Evolutionary conservation across 2,888 invertebrate genomes (phyloP).

Genomic region (Helobdella robusta): DNA sequence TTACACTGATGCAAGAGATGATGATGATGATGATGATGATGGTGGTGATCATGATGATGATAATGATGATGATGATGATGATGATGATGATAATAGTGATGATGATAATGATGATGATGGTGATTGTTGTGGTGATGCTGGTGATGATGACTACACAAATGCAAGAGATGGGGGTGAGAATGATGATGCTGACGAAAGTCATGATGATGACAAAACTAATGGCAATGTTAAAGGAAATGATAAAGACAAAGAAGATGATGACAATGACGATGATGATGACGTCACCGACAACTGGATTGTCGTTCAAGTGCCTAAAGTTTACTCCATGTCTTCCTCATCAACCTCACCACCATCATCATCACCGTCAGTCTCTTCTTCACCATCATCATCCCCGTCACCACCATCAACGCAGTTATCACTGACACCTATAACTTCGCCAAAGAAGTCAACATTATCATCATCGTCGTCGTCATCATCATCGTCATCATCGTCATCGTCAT

Average conservation of each 20-base stretch:
- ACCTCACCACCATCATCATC: no score
- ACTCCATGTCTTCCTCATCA: no score
- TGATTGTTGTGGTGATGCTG: not conserved
- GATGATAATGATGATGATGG: not conserved
- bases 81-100: slow-evolving; percentile 13
- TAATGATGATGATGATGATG: slow-evolving; percentile 1
- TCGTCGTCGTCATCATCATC: slow-evolving; percentile 11
- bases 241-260: no score
- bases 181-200: not conserved
- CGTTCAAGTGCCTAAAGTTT: no score
- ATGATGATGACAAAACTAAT: not conserved
- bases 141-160: not conserved
- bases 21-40: slow-evolving; percentile 16
- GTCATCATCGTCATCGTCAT: not conserved
- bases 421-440: not conserved
- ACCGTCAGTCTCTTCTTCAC: no score
- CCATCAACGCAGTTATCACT: not conserved
- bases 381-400: no score
- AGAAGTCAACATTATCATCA: not conserved
- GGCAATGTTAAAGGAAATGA: no score
- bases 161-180: not conserved
- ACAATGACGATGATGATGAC: no score
- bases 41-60: slow-evolving; percentile 3
- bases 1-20: not conserved
- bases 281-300: no score